Conservation (phyloP, 2,113 vertebrate species). For the Kryptolebias marmoratus region DNA sequence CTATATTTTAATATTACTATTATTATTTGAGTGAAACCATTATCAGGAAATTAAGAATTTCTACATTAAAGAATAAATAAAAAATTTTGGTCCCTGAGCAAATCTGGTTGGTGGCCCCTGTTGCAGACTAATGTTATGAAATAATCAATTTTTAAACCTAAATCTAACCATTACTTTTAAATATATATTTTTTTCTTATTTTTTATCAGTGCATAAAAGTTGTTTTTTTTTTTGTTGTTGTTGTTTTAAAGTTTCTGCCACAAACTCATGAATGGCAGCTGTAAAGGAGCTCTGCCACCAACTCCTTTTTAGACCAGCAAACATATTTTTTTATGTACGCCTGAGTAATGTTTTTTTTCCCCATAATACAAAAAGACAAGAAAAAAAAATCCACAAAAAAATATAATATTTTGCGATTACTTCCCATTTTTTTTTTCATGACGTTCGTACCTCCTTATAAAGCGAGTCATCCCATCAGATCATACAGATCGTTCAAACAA, state of each 20-base stretch:
- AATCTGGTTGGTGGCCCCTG: no score
- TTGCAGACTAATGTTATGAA: no score
- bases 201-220: no score
- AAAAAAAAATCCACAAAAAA: neutral
- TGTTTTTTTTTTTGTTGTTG: no score
- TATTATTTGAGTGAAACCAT: no score
- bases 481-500: constrained; percentile 1
- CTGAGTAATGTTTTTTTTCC: neutral
- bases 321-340: neutral
- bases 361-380: neutral
- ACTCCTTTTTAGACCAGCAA: neutral
- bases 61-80: no score
- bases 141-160: no score
- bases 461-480: constrained; percentile 8
- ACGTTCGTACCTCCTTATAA: neutral
- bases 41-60: no score
- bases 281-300: neutral
- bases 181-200: no score
- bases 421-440: neutral
- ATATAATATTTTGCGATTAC: neutral
- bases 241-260: neutral
- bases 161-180: no score
- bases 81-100: no score
- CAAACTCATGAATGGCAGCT: neutral
- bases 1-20: no score